Evolutionary conservation across 1,140 invertebrate genomes (phyloP).

Genomic region (Drosophila pachea): DNA sequence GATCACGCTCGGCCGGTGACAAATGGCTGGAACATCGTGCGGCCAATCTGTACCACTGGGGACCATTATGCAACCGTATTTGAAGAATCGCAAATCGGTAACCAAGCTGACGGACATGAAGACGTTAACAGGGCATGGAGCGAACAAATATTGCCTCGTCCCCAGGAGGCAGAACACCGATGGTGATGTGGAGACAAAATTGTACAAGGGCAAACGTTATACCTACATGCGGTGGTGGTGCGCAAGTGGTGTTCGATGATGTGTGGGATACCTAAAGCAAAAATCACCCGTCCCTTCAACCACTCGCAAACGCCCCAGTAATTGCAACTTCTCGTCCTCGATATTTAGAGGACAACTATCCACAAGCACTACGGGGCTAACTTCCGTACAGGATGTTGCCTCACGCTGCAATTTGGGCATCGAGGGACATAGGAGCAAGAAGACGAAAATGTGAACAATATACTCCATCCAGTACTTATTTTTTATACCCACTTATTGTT

Average conservation of each 20-base stretch:
- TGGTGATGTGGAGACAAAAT: conserved; percentile 94
- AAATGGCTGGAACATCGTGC: conserved; percentile 96
- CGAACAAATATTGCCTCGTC: conserved; percentile 93
- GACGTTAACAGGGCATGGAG: conserved; percentile 86
- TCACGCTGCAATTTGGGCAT: conserved; percentile 75
- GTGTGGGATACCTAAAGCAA: conserved; percentile 94
- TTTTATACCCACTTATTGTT: conserved; percentile 33
- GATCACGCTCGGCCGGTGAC: conserved; percentile 88
- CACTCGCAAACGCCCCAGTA: conserved; percentile 71
- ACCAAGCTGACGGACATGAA: conserved; percentile 86
- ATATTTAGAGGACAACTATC: conserved; percentile 46
- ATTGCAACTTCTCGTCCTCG: conserved; percentile 54
- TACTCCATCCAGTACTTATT: neutral
- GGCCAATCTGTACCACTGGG: conserved; percentile 84
- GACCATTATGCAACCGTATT: conserved; percentile 93
- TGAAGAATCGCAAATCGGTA: conserved; percentile 90
- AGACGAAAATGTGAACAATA: conserved; percentile 60
- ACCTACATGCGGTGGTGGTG: conserved; percentile 94
- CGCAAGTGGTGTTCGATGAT: conserved; percentile 97
- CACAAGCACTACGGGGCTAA: conserved; percentile 40
- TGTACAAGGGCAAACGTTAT: conserved; percentile 97
- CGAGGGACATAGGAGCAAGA: conserved; percentile 75
- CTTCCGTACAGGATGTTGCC: conserved; percentile 61
- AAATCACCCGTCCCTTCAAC: conserved; percentile 84
- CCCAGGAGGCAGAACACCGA: conserved; percentile 94